A percentile compares a stretch with the other conserved stretches of the same genome.
phyloP scores from a whole-genome alignment of 92 coral and sea anemone species.

The Phenganax stokvisi region DNA sequence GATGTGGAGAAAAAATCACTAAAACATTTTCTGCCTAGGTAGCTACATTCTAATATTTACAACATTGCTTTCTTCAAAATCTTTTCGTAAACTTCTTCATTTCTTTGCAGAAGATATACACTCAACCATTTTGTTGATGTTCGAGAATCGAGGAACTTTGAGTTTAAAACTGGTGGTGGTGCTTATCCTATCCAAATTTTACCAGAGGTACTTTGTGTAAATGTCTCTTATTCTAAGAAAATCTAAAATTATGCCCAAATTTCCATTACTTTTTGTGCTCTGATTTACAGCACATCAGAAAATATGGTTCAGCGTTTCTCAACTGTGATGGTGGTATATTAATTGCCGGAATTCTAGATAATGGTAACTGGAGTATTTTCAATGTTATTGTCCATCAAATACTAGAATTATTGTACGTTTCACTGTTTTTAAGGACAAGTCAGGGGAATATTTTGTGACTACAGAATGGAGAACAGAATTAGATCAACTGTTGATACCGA shows the following conservation, averaged over 20 bases:
- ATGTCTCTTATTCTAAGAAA: background rate
- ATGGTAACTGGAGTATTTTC: conserved; percentile 48
- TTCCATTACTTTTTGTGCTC: background rate
- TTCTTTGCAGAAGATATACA: conserved; percentile 18
- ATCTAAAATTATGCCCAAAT: background rate
- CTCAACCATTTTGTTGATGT: conserved; percentile 40
- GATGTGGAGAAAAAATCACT: background rate
- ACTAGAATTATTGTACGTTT: background rate
- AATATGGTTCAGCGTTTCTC: conserved; percentile 70
- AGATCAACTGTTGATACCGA: conserved; percentile 37
- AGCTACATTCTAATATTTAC: background rate
- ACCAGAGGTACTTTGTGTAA: conserved; percentile 61
- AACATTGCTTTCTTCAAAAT: background rate
- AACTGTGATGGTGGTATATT: conserved; percentile 71
- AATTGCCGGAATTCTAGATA: conserved; percentile 68
- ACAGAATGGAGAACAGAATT: conserved; percentile 32
- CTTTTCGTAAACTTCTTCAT: too few relatives aligned
- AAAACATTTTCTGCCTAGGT: conserved; percentile 1
- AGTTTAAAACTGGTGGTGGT: conserved; percentile 90
- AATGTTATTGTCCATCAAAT: background rate
- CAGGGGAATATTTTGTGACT: conserved; percentile 46
- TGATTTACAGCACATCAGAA: conserved; percentile 60
- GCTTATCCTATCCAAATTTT: conserved; percentile 60
- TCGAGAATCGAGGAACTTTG: conserved; percentile 56
- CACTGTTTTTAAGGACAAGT: conserved; percentile 43